Base-by-base conservation (phyloP, 2,797 vertebrate genomes). In the Sebastiscus albofasciatus region DNA sequence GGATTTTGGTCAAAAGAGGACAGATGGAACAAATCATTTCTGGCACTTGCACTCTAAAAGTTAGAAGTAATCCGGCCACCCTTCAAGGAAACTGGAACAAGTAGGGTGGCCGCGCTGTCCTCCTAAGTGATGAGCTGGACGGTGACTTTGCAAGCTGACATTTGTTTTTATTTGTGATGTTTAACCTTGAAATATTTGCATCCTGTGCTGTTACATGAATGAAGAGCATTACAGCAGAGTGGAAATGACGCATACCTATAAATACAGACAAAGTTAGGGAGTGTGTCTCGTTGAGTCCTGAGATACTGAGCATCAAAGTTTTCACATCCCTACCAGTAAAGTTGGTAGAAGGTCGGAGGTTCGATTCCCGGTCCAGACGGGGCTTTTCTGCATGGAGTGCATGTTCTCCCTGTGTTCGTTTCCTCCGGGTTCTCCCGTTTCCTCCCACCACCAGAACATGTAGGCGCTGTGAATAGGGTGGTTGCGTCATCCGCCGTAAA, bases 21-120 rank as follows among this genome's bases (percentile, higher is more conserved):
- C 89, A 88, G 89, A 94, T 90, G 92, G 89, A 89, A 88, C 87
- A 91, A 92, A 94, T 92, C 72, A 87, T 82, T 79, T 84, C 77
- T 88, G 87, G 87, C 87, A 82, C 80, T 83, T 55, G 4, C 24
- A 20, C 73, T 81, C 31, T 16, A 56, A 78, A 88, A 83, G 77
- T 90, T 77, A 62, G 42, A 81, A 81, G 80, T 81, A 75, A 87
- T 86, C 80, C 68, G 3, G 64, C 49, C 74, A 79, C 87, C 69
- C 86, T 91, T 83, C 72, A 89, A 85, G 69, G 67, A 89, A 88
- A 84, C 56, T 74, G 66, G 73, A 87, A 85, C 75, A 60, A 79
- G 67, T 52, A 69, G 67, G 54, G 77, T 67, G 77, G 64, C 73
- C 2, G 14, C 42, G 31, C 62, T 76, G 46, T 77, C 81, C 27